phyloP scores from a whole-genome alignment of 2,888 invertebrate genomes.

The Liodrosophila aerea region DNA sequence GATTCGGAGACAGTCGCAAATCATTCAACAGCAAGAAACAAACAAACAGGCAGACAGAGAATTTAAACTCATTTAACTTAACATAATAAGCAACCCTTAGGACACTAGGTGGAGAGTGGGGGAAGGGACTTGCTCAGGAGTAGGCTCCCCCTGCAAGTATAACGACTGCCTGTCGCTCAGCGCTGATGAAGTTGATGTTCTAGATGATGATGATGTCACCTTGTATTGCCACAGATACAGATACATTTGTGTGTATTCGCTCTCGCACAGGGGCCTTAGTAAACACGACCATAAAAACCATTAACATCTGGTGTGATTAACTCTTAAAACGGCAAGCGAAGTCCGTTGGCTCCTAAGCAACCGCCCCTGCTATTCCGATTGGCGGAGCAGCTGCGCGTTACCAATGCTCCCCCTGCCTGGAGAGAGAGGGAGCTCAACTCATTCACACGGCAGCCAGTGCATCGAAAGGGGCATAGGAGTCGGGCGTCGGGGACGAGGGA shows the following conservation, averaged over 20 bases:
- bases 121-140: constrained; percentile 29
- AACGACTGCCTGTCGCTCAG: constrained; percentile 33
- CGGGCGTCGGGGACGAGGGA: neutral
- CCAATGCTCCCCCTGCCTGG: constrained; percentile 11
- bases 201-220: constrained; percentile 40
- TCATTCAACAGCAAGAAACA: constrained; percentile 68
- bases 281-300: constrained; percentile 79
- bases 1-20: constrained; percentile 66
- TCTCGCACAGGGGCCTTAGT: constrained; percentile 37
- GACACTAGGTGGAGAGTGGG: too few relatives aligned
- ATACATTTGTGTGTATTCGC: constrained; percentile 9
- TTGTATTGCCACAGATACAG: constrained; percentile 24
- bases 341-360: constrained; percentile 57
- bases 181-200: constrained; percentile 25
- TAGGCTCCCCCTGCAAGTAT: constrained; percentile 3
- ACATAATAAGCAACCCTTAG: constrained; percentile 48
- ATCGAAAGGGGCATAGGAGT: constrained; percentile 39
- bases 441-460: constrained; percentile 74
- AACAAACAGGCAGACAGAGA: constrained; percentile 55
- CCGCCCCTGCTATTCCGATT: constrained; percentile 40
- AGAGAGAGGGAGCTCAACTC: constrained; percentile 31
- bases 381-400: constrained; percentile 52
- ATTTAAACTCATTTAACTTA: constrained; percentile 56
- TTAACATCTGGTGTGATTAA: constrained; percentile 82
- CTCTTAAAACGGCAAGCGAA: constrained; percentile 65